Evolutionary conservation across 2,113 vertebrate genomes (phyloP), one percentile per base, ranked within the genome.

Genomic region (Protobothrops mucrosquamatus): DNA sequence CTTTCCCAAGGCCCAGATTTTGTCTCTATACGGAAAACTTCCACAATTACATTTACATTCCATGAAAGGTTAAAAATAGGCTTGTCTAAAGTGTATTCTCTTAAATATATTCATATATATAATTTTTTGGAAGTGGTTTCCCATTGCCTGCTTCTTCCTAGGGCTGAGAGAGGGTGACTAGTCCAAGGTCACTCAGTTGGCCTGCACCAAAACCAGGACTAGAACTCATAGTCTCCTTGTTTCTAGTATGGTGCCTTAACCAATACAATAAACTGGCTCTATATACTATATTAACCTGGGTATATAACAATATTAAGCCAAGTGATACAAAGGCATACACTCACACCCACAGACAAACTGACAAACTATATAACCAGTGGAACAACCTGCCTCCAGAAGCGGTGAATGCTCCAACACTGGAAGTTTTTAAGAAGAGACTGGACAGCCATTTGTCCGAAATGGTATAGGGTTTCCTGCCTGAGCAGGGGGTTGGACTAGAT

Each of bases 21-120:
- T 92, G 3, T 69, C 5, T 0, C 52, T 95, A 92, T 90, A 29
- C 11, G 92, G 57, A 91, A 74, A 95, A 89, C 94, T 94, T n/a
- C 0, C 0, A 59, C 0, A 0, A 24, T 88, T 90, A 86, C 22
- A 81, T 89, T 48, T 43, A 23, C 39, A 87, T 87, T n/a, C 61
- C 57, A 26, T 8, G 54, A 86, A 85, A 91, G 29, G 74, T 92
- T 85, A 85, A 92, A 92, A 92, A 85, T 85, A 52, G 46, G 55
- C 89, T 92, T 94, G 0, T 95, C 87, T 87, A 2, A 94, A 64
- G 86, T 87, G 0, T 52, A 85, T 3, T 29, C 87, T 55, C 2
- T 43, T 86, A 34, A 22, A 56, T 10, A 54, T 81, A n/a, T n/a
- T 69, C 26, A n/a, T n/a, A 69, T 15, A 69, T 69, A n/a, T 1